A percentile compares a stretch with the other conserved stretches of the same genome.
Evolutionary conservation across 2,113 vertebrate genomes (phyloP).

Genomic region (Arizona elegans): DNA sequence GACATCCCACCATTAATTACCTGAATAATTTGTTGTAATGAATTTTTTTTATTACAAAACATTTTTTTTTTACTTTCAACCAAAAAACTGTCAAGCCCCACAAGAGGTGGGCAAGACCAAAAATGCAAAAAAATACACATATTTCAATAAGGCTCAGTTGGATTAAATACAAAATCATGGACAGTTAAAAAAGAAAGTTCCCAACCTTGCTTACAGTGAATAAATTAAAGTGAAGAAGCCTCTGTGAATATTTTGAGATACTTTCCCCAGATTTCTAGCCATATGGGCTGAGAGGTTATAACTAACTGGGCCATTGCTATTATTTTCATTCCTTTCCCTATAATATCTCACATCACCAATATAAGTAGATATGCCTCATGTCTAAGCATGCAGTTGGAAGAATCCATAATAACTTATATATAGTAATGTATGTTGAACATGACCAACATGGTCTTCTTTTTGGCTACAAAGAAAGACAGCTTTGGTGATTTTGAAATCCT

Average conservation of each 20-base stretch:
- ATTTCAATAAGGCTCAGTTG: not conserved
- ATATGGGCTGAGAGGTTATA: not conserved
- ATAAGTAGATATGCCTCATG: not conserved
- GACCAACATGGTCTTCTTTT: not conserved
- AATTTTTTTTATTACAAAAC: not conserved
- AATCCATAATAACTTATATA: not conserved
- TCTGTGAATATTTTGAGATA: not conserved
- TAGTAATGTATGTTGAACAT: not conserved
- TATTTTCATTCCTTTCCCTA: not conserved
- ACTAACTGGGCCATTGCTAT: not conserved
- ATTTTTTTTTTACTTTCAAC: not conserved
- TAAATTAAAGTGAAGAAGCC: not conserved
- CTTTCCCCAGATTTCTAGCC: not conserved
- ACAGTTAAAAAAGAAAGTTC: not conserved
- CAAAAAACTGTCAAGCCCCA: not conserved
- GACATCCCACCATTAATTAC: slow-evolving; percentile 1
- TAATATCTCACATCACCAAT: not conserved
- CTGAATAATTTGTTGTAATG: not conserved
- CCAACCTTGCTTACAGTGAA: not conserved
- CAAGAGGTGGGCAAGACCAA: not conserved
- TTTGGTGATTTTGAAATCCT: not conserved
- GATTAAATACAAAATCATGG: not conserved
- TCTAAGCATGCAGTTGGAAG: not conserved
- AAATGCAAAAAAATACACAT: not conserved
- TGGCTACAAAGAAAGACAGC: not conserved